Evolutionary conservation across 2,113 vertebrate genomes (phyloP).

Genomic region (Gavialis gangeticus): DNA sequence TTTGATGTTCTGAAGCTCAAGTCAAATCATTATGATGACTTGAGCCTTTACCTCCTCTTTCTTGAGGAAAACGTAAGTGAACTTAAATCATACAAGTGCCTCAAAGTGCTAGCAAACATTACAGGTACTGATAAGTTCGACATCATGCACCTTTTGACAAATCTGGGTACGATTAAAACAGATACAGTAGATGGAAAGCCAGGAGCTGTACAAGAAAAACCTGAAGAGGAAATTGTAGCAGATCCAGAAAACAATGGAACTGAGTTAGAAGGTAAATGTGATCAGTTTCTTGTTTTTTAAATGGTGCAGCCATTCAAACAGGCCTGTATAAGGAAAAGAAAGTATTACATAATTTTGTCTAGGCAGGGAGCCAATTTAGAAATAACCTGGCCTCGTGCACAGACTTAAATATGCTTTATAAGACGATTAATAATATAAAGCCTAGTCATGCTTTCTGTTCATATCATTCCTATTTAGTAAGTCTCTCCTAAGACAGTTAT

Average conservation of each 20-base stretch:
- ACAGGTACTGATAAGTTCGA: slow-evolving; percentile 86
- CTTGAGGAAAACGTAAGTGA: slow-evolving; percentile 94
- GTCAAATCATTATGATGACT: slow-evolving; percentile 87
- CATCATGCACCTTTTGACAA: slow-evolving; percentile 87
- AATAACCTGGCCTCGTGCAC: not conserved
- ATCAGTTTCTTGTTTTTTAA: not conserved
- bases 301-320: not conserved
- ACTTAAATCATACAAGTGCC: slow-evolving; percentile 94
- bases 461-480: not conserved
- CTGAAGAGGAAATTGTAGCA: not conserved
- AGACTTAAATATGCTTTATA: not conserved
- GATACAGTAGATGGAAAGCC: slow-evolving; percentile 86
- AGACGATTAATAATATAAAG: not conserved
- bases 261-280: slow-evolving; percentile 76
- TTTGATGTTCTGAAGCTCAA: slow-evolving; percentile 86
- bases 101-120: slow-evolving; percentile 93
- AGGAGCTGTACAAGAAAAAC: not conserved
- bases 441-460: not conserved
- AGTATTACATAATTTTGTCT: not conserved
- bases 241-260: slow-evolving; percentile 12
- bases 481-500: not conserved
- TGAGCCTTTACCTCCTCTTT: slow-evolving; percentile 94
- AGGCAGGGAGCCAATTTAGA: not conserved
- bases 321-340: not conserved
- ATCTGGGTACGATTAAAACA: slow-evolving; percentile 90